Conservation (phyloP, 2,888 invertebrate genomes). For the Ochropacha duplaris region DNA sequence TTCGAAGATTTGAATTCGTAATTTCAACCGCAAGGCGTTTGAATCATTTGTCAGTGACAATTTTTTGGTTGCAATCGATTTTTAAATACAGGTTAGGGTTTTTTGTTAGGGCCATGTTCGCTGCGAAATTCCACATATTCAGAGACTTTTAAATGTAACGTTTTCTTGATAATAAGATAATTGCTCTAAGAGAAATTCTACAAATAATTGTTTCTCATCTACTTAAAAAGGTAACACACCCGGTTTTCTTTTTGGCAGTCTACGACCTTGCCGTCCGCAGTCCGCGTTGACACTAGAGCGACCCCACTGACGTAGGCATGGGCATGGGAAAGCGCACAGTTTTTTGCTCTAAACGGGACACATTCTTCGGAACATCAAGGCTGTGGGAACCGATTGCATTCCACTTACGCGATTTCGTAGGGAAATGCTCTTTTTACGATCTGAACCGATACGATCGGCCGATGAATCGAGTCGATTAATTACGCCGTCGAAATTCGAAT, state of each 20-base stretch:
- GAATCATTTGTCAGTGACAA: constrained; percentile 83
- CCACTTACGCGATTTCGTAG: constrained; percentile 50
- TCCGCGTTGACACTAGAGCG: constrained; percentile 54
- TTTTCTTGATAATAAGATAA: constrained; percentile 52
- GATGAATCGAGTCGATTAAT: constrained; percentile 73
- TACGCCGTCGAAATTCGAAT: constrained; percentile 56
- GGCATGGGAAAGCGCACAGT: constrained; percentile 76
- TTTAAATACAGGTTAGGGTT: constrained; percentile 79
- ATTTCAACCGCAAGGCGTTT: constrained; percentile 81
- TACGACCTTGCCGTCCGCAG: constrained; percentile 39
- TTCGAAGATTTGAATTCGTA: constrained; percentile 82
- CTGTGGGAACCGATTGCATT: constrained; percentile 80
- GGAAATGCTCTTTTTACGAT: constrained; percentile 72
- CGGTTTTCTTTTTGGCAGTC: constrained; percentile 11
- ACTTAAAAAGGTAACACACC: constrained; percentile 20
- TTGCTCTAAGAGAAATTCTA: constrained; percentile 30
- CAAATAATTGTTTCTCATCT: constrained; percentile 33
- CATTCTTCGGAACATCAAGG: constrained; percentile 67
- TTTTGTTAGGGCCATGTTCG: constrained; percentile 42
- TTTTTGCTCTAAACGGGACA: constrained; percentile 70
- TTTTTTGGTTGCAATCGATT: constrained; percentile 82
- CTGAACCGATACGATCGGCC: constrained; percentile 67
- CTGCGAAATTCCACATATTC: constrained; percentile 45
- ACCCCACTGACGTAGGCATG: constrained; percentile 66
- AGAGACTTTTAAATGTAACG: constrained; percentile 18